Percentiles rank a stretch among this genome's conserved stretches.
Conservation (phyloP, 2,113 vertebrate species). For the Electrona antarctica region DNA sequence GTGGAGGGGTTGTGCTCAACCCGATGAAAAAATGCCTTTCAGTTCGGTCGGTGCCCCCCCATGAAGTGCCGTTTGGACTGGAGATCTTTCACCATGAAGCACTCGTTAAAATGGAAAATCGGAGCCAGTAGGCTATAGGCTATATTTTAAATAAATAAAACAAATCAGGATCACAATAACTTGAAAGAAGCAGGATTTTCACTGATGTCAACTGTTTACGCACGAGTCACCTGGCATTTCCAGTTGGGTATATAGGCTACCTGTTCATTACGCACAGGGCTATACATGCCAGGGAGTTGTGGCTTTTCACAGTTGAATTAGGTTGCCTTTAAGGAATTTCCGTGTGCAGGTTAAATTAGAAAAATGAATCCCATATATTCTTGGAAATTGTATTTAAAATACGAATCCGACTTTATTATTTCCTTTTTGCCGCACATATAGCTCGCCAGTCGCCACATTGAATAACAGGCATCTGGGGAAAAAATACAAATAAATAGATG, state of each 20-base stretch:
- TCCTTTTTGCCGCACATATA: neutral
- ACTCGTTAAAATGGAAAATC: neutral
- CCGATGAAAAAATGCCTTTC: slow-evolving; percentile 11
- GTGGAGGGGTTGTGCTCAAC: slow-evolving; percentile 10
- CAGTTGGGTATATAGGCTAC: no score
- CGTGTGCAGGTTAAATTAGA: no score
- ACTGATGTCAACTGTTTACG: slow-evolving; percentile 7
- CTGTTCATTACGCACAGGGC: neutral
- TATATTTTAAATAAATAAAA: no score
- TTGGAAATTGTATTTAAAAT: neutral
- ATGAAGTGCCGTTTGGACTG: slow-evolving; percentile 28
- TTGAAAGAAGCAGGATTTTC: neutral
- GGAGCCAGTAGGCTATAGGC: no score
- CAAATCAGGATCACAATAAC: neutral
- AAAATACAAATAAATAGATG: no score
- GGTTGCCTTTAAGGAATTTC: no score
- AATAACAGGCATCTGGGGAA: no score
- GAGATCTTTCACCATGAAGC: neutral
- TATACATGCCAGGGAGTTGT: neutral
- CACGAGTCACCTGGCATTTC: neutral
- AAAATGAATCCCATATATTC: neutral
- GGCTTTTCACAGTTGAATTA: neutral
- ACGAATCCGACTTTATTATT: neutral
- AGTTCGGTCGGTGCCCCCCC: no score
- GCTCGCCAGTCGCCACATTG: neutral